Evolutionary conservation across 2,797 vertebrate genomes (phyloP), one percentile per base, ranked within the genome.

Genomic region (Poeciliopsis paucimaculata): DNA sequence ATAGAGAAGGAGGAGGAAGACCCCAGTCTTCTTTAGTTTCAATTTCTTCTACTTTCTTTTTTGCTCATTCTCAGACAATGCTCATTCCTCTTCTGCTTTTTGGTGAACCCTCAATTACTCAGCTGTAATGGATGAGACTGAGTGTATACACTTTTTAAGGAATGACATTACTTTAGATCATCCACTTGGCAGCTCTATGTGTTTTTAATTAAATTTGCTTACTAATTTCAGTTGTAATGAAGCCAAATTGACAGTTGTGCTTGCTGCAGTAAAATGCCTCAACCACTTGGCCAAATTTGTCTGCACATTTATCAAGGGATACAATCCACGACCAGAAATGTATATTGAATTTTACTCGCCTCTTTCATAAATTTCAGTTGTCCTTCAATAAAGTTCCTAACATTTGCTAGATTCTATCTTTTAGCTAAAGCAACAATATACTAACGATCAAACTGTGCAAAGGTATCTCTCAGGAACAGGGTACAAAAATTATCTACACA

Each of bases 1-100:
- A 90, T 79, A 87, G 81, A 87, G 77, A 77, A 87, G 78, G 77
- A 68, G 74, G 79, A 62, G 74, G 77, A 75, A 28, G 82, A 77
- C 10, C 45, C 57, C 68, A 75, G 60, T 82, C 77, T 47, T 80
- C 75, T 77, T 72, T 23, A 53, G 45, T 84, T 90, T 87, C 84
- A 68, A 47, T 84, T 57, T 74, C 57, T 84, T 72, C 80, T 81
- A 73, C 83, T 79, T 80, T 78, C 70, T 78, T 72, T 73, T 80
- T 74, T 36, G 79, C 82, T 72, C 78, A 34, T 74, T 82, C 62
- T 64, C 78, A 84, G 68, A 85, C 86, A 85, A 84, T 77, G 75
- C 83, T 80, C 72, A 18, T 77, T 84, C 73, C 86, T 85, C 72
- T 78, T 70, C 43, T 80, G 76, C 74, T 62, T 82, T 62, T 85